phyloP scores from a whole-genome alignment of 2,888 invertebrate species.

The Tipula lateralis region DNA sequence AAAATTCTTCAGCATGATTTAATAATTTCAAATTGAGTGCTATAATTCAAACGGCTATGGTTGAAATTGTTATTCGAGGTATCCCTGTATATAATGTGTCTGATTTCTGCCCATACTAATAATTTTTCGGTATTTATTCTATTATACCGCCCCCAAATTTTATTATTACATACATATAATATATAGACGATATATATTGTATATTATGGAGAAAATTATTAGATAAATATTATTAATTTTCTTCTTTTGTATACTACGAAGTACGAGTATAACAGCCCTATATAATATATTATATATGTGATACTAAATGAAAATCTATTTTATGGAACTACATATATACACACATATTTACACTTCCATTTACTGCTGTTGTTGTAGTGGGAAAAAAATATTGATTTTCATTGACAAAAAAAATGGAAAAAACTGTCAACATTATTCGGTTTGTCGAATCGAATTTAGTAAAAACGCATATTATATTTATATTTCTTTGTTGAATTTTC shows the following conservation, averaged over 20 bases:
- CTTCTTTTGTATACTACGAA: not conserved
- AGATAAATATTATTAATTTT: conserved; percentile 24
- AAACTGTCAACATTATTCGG: conserved; percentile 19
- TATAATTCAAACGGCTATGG: no score
- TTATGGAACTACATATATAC: not conserved
- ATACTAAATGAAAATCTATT: conserved; percentile 24
- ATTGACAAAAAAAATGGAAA: not conserved
- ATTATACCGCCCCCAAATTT: not conserved
- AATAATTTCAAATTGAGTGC: no score
- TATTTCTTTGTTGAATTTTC: conserved; percentile 1
- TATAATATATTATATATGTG: not conserved
- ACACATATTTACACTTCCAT: not conserved
- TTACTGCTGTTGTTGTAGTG: not conserved
- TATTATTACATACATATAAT: not conserved
- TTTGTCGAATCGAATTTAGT: conserved; percentile 24
- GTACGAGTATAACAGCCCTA: not conserved
- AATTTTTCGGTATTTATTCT: not conserved
- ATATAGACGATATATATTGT: not conserved
- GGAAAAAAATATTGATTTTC: not conserved
- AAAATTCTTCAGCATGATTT: no score
- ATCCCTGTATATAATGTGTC: not conserved
- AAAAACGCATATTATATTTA: not conserved
- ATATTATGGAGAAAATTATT: conserved; percentile 11
- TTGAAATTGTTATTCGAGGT: not conserved
- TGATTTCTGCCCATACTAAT: not conserved